Conservation (phyloP, 1,140 invertebrate genomes). For the Mya arenaria region DNA sequence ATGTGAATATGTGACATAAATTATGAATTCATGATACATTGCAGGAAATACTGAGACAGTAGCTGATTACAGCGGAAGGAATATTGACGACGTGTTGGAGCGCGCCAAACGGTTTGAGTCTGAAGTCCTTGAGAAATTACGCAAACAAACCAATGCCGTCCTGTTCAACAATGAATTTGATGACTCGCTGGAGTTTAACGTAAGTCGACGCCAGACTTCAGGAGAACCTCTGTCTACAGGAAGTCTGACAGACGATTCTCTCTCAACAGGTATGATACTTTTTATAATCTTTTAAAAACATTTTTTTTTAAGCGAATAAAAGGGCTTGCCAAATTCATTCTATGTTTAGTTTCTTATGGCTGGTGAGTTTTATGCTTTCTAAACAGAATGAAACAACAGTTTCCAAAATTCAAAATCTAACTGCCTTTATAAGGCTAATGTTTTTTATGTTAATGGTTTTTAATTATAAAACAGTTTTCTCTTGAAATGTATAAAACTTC, state of each 20-base stretch:
- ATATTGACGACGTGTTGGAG: constrained; percentile 48
- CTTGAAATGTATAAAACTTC: too few species aligned
- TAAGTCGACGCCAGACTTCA: constrained; percentile 13
- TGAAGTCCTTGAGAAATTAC: constrained; percentile 45
- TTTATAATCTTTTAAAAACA: background rate
- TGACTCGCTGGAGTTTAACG: constrained; percentile 47
- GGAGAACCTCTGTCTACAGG: constrained; percentile 24
- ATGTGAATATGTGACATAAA: too few species aligned
- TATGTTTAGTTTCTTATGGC: too few species aligned
- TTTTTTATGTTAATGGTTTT: too few species aligned
- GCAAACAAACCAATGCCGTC: constrained; percentile 50
- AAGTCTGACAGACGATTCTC: constrained; percentile 46
- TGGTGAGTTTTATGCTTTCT: too few species aligned
- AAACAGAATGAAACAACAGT: too few species aligned
- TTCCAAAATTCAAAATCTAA: too few species aligned
- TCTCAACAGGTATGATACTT: constrained; percentile 38
- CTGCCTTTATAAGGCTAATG: too few species aligned
- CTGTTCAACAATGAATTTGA: constrained; percentile 55
- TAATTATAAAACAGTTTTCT: too few species aligned
- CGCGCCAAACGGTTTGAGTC: constrained; percentile 49
- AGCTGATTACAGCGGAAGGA: constrained; percentile 46
- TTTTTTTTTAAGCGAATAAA: too few species aligned
- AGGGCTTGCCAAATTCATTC: too few species aligned
- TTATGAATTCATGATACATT: too few species aligned
- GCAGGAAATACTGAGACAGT: constrained; percentile 13